phyloP scores from a whole-genome alignment of 2,113 vertebrate species.

The Centrocercus urophasianus region DNA sequence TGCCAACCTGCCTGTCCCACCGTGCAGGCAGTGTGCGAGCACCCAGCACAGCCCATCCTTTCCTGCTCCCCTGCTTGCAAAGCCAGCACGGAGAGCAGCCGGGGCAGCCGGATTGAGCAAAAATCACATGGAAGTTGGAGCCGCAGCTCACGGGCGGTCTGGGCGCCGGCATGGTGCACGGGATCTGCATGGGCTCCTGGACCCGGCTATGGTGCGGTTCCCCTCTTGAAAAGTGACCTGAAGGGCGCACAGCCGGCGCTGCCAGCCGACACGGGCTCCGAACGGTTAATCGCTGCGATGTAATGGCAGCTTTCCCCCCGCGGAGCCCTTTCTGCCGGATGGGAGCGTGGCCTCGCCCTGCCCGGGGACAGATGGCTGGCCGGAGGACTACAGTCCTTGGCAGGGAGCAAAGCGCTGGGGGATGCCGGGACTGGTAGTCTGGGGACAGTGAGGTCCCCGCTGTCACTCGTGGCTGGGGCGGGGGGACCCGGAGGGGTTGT shows the following conservation, averaged over 20 bases:
- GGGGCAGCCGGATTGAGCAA: neutral
- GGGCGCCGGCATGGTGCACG: accelerated
- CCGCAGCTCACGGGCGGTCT: neutral
- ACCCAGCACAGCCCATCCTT: neutral
- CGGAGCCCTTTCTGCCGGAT: neutral
- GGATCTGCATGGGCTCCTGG: neutral
- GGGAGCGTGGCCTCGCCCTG: neutral
- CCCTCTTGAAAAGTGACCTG: accelerated
- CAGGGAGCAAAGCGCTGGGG: neutral
- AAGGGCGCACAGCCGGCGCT: accelerated
- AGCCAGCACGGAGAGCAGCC: neutral
- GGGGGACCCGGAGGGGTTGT: conserved; percentile 70
- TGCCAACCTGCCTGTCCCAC: neutral
- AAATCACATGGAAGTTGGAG: neutral
- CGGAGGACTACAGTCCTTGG: neutral
- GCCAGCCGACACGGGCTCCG: neutral
- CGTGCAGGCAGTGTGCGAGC: accelerated
- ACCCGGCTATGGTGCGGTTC: accelerated
- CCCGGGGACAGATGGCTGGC: accelerated
- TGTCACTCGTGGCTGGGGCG: conserved; percentile 45
- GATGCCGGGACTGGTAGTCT: conserved; percentile 75
- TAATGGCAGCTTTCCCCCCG: neutral
- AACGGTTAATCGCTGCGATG: neutral
- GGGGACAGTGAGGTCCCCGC: neutral
- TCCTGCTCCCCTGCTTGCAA: neutral